Percentiles rank a stretch among this genome's conserved stretches.
Conservation (phyloP, 1,140 invertebrate genomes). For the Drosophila tristis region DNA sequence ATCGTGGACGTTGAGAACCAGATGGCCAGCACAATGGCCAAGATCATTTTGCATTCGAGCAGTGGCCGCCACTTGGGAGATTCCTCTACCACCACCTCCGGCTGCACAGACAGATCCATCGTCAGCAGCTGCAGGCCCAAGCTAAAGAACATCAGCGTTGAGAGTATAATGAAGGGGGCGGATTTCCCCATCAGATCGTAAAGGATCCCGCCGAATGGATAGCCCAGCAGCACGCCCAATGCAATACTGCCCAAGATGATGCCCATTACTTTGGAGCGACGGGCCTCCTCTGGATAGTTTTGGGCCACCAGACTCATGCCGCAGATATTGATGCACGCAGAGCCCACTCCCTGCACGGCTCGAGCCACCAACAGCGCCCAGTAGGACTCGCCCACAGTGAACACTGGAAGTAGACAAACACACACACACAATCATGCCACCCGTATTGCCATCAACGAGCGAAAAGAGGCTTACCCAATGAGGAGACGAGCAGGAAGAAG, state of each 20-base stretch:
- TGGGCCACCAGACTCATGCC: slow-evolving; percentile 88
- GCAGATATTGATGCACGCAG: slow-evolving; percentile 91
- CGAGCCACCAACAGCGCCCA: slow-evolving; percentile 90
- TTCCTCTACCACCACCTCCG: slow-evolving; percentile 60
- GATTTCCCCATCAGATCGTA: slow-evolving; percentile 91
- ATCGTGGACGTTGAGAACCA: slow-evolving; percentile 91
- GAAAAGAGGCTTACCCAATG: slow-evolving; percentile 88
- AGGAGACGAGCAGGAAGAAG: slow-evolving; percentile 91
- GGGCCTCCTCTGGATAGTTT: slow-evolving; percentile 80
- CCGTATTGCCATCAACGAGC: neutral
- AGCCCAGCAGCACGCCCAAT: slow-evolving; percentile 91
- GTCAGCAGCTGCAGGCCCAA: slow-evolving; percentile 83
- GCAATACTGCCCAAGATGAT: slow-evolving; percentile 92
- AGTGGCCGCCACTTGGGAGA: slow-evolving; percentile 85
- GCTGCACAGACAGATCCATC: slow-evolving; percentile 75
- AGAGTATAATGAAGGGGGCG: slow-evolving; percentile 90
- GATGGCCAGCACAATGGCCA: slow-evolving; percentile 88
- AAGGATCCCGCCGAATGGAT: slow-evolving; percentile 91
- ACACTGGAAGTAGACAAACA: slow-evolving; percentile 86
- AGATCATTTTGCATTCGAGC: slow-evolving; percentile 86
- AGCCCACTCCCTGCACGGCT: slow-evolving; percentile 94
- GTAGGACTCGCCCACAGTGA: slow-evolving; percentile 92
- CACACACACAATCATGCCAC: neutral
- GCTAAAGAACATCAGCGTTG: slow-evolving; percentile 86
- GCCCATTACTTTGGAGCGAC: slow-evolving; percentile 90